Conservation (phyloP, 1,140 invertebrate genomes). For the Macrobrachium rosenbergii region DNA sequence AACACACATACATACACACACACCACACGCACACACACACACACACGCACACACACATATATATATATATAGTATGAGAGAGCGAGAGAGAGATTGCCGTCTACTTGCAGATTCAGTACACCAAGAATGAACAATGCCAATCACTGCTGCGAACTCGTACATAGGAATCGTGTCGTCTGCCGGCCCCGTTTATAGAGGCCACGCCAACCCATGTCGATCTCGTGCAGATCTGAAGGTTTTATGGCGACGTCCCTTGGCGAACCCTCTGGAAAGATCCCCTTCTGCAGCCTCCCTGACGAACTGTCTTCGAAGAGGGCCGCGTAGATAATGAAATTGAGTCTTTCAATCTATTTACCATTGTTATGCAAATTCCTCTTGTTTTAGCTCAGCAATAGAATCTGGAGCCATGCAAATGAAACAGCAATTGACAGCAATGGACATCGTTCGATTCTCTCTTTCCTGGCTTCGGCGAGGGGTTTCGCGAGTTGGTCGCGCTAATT, state of each 20-base stretch:
- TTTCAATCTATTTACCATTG: slow-evolving; percentile 58
- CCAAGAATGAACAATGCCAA: too few relatives aligned
- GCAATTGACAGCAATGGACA: slow-evolving; percentile 54
- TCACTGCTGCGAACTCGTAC: too few relatives aligned
- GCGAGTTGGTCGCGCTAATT: not conserved
- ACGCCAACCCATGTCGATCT: not conserved
- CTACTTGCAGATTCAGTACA: too few relatives aligned
- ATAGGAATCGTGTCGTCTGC: too few relatives aligned
- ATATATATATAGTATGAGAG: too few relatives aligned
- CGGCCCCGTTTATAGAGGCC: too few relatives aligned
- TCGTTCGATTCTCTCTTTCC: slow-evolving; percentile 5
- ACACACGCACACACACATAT: too few relatives aligned
- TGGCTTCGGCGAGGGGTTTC: slow-evolving; percentile 8
- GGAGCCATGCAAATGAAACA: slow-evolving; percentile 59
- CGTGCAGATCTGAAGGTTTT: not conserved
- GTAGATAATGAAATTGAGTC: slow-evolving; percentile 55
- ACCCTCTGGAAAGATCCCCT: not conserved
- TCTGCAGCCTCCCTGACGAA: slow-evolving; percentile 13
- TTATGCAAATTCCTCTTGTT: slow-evolving; percentile 56
- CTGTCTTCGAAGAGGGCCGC: slow-evolving; percentile 38
- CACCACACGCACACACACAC: too few relatives aligned
- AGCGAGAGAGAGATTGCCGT: too few relatives aligned
- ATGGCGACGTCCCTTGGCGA: not conserved
- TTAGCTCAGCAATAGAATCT: slow-evolving; percentile 56
- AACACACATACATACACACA: too few relatives aligned